These are phyloP conservation scores for Bombus terrestris DNA, from an alignment of 1,140 invertebrate genomes.

Conservation along the genomic window DNA sequence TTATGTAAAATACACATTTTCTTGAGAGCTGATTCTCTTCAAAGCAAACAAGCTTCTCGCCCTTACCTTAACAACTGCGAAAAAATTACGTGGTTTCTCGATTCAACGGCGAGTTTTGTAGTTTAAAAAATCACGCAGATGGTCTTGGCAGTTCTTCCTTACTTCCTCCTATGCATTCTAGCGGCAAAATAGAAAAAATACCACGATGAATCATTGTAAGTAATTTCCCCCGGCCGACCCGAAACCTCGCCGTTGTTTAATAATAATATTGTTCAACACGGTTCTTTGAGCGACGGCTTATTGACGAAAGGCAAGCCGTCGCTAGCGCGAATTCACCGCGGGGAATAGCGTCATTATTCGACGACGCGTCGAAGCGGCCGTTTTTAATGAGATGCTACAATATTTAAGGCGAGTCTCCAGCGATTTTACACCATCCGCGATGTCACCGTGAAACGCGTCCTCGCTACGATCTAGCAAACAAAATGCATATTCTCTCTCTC, in stretches of 20 bases:
- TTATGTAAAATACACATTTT: no score
- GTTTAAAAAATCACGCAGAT: neutral
- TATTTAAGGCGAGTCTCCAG: slow-evolving; percentile 51
- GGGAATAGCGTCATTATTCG: slow-evolving; percentile 54
- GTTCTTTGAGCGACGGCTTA: slow-evolving; percentile 38
- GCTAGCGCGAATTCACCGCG: slow-evolving; percentile 40
- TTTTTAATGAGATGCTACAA: slow-evolving; percentile 55
- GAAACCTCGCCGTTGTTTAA: slow-evolving; percentile 24
- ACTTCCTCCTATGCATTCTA: neutral
- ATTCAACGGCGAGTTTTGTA: no score
- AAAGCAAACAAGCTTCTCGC: no score
- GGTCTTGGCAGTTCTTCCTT: neutral
- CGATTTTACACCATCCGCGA: slow-evolving; percentile 46
- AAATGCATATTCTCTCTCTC: neutral
- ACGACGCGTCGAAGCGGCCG: slow-evolving; percentile 50
- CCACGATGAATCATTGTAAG: neutral
- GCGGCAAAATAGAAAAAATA: neutral
- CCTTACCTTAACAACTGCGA: no score
- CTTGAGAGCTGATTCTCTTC: no score
- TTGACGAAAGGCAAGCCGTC: slow-evolving; percentile 42
- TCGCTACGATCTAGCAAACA: slow-evolving; percentile 8
- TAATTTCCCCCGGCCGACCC: neutral
- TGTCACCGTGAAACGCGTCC: slow-evolving; percentile 27
- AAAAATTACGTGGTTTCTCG: no score
- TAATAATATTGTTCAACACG: slow-evolving; percentile 48